Evolutionary conservation across 2,888 invertebrate species (phyloP).

Genomic region (Sarcophaga variegata): DNA sequence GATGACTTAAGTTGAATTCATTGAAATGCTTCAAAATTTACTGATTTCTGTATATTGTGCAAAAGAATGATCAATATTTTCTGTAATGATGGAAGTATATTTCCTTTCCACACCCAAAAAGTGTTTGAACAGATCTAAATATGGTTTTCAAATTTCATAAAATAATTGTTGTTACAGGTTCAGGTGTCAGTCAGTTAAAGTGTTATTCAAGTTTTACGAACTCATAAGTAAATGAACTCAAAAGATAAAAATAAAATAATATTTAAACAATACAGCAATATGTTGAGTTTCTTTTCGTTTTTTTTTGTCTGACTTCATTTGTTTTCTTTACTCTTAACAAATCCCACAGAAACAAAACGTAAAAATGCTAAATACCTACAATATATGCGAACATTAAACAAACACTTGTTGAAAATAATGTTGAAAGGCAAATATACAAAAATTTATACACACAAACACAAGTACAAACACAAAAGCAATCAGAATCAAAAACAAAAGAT

Average conservation of each 20-base stretch:
- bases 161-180: conserved; percentile 51
- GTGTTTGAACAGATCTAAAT: background rate
- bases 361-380: conserved; percentile 2
- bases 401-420: conserved; percentile 59
- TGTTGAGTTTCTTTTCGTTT: background rate
- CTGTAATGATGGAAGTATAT: background rate
- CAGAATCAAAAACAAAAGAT: conserved; percentile 5
- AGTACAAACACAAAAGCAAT: background rate
- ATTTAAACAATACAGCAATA: conserved; percentile 12
- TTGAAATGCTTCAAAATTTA: no score
- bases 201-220: conserved; percentile 54
- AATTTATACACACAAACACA: background rate
- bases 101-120: conserved; percentile 16
- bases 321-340: conserved; percentile 15
- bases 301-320: background rate
- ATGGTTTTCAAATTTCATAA: conserved; percentile 2
- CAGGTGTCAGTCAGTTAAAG: conserved; percentile 63
- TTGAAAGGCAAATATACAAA: conserved; percentile 57
- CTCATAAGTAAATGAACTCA: conserved; percentile 59
- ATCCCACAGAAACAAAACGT: conserved; percentile 1
- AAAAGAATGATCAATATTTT: background rate
- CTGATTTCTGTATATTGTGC: no score
- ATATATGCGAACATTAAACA: conserved; percentile 8
- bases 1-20: no score
- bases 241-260: conserved; percentile 44